Percentiles rank a stretch among this genome's conserved stretches.
phyloP scores from a whole-genome alignment of 2,113 vertebrate genomes.

The Rhodinocichla rosea region DNA sequence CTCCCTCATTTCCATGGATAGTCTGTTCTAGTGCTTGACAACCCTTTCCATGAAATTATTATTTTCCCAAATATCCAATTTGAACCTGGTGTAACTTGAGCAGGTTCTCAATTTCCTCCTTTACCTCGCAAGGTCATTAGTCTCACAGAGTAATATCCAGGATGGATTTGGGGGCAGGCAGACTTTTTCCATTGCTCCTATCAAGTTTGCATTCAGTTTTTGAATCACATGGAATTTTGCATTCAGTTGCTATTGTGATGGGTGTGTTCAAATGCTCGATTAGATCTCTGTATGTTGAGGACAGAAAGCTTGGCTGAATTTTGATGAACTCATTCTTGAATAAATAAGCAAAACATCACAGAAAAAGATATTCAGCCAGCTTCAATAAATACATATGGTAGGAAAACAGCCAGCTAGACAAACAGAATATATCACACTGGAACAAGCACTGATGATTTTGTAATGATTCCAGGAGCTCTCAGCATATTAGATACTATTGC shows the following conservation, averaged over 20 bases:
- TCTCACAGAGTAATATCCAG: not conserved
- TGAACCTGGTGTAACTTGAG: not conserved
- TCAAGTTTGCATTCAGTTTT: not conserved
- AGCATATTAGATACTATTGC: not conserved
- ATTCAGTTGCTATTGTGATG: not conserved
- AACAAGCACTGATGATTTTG: constrained; percentile 8
- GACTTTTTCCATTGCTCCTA: not conserved
- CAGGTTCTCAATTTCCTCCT: not conserved
- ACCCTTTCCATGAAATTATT: not conserved
- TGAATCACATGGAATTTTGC: not conserved
- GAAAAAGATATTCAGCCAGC: constrained; percentile 20
- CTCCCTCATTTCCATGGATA: not conserved
- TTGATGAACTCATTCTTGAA: constrained; percentile 17
- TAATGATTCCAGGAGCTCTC: constrained; percentile 11
- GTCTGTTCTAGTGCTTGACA: not conserved
- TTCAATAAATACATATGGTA: constrained; percentile 46
- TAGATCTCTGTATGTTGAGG: not conserved
- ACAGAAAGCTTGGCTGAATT: constrained; percentile 31
- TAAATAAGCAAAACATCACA: constrained; percentile 36
- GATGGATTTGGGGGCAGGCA: not conserved
- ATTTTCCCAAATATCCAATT: not conserved
- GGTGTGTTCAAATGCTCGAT: not conserved
- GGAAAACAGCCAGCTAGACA: constrained; percentile 31
- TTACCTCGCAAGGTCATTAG: not conserved
- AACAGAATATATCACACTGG: constrained; percentile 31